Evolutionary conservation across 2,113 vertebrate species (phyloP), one percentile per base, ranked within the genome.

Genomic region (Entomyzon cyanotis): DNA sequence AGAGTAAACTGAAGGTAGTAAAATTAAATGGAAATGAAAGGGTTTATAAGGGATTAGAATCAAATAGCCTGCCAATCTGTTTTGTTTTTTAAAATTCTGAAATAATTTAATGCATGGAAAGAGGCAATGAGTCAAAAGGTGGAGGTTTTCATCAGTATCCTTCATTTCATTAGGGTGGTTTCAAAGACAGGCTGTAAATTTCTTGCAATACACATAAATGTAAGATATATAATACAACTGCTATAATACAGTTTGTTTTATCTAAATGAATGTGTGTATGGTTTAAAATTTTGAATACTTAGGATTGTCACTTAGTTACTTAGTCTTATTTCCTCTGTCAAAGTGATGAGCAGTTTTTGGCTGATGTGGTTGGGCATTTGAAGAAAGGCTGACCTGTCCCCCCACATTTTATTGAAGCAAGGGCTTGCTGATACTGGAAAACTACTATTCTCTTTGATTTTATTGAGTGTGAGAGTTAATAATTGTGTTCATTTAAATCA

Each of bases 1-100:
- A 98, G 91, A 97, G 98, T 56, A 98, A 98, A 82, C 70, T 98
- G 58, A 98, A 98, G 98, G 98, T 99, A 97, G 63, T 70, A 50
- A 77, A 21, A 78, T 41, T 7, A 85, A 87, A 27, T 65, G 14
- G n/a, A 84, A 82, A 41, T 56, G 47, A 46, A 91, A 65, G 25
- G 13, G 2, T 71, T 60, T 42, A 12, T 65, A 28, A 75, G 24
- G 7, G 1, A 4, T 18, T 60, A 62, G 23, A 70, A 52, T 81
- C 4, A 31, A 60, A 41, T n/a, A 68, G 18, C 30, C 44, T 93
- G 22, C 37, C 14, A 31, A 30, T 3, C 5, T 85, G 27, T 8
- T 33, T 47, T 68, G 6, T 7, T 33, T 64, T 63, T 90, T 67
- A 47, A 42, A 77, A n/a, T 74, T 73, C 7, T 58, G 58, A 84